These are phyloP conservation scores for Silurus glanis DNA, from an alignment of 2,113 vertebrate genomes.

Conservation along the genomic window DNA sequence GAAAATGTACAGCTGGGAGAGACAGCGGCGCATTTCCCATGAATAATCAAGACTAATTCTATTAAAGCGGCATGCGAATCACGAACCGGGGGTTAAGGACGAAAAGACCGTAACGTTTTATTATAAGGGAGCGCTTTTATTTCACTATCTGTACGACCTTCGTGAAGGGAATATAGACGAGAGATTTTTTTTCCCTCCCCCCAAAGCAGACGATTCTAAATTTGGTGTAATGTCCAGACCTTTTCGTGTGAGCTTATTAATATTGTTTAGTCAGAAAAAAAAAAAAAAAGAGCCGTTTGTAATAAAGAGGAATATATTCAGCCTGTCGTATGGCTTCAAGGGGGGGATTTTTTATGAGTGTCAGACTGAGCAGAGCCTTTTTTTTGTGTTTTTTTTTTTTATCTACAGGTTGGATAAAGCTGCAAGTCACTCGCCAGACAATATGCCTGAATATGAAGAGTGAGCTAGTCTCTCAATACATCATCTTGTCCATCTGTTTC, in stretches of 20 bases:
- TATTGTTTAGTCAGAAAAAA: neutral
- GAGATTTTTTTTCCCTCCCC: neutral
- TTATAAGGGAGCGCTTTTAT: neutral
- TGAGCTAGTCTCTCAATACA: constrained; percentile 39
- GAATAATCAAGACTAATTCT: constrained; percentile 23
- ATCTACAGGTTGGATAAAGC: constrained; percentile 34
- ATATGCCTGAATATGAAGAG: constrained; percentile 45
- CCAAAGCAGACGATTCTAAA: neutral
- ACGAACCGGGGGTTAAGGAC: constrained; percentile 9
- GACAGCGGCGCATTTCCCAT: neutral
- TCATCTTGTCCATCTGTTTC: constrained; percentile 57
- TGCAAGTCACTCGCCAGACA: constrained; percentile 47
- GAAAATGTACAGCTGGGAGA: constrained; percentile 12
- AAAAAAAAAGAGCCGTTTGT: too few species aligned
- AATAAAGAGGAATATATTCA: neutral
- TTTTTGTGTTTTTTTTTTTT: neutral
- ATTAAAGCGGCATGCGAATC: constrained; percentile 22
- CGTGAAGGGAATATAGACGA: neutral
- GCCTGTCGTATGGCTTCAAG: too few species aligned
- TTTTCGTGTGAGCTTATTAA: neutral
- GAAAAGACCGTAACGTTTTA: neutral
- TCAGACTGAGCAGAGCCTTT: constrained; percentile 1
- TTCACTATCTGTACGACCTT: neutral
- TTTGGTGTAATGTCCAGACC: neutral
- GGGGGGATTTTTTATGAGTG: neutral